phyloP scores from a whole-genome alignment of 2,888 invertebrate species.

The Cantharis lateralis region DNA sequence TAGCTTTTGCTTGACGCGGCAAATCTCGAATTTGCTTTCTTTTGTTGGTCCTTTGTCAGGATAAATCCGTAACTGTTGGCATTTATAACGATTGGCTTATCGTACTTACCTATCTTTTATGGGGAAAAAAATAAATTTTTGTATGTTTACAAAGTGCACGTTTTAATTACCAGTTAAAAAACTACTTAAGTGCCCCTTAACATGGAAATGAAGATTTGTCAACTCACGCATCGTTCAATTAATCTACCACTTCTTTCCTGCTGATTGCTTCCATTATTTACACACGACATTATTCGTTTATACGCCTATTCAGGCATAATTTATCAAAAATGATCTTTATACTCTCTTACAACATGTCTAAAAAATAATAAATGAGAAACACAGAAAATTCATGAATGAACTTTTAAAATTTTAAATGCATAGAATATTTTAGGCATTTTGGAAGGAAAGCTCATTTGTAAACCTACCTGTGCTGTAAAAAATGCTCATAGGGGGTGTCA shows the following conservation, averaged over 20 bases:
- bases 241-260: constrained; percentile 35
- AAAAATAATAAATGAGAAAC: constrained; percentile 37
- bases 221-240: constrained; percentile 35
- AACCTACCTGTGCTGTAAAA: constrained; percentile 38
- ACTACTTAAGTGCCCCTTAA: constrained; percentile 1
- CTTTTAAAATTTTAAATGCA: constrained; percentile 36
- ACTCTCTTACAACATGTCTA: constrained; percentile 27
- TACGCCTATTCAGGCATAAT: constrained; percentile 37
- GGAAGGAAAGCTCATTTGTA: constrained; percentile 37
- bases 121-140: background rate
- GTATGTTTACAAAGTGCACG: no score
- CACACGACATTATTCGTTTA: constrained; percentile 35
- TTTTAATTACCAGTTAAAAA: background rate
- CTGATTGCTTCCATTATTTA: constrained; percentile 34
- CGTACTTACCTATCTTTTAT: constrained; percentile 39
- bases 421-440: constrained; percentile 39
- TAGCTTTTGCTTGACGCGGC: constrained; percentile 50
- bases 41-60: constrained; percentile 49
- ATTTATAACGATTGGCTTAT: constrained; percentile 51
- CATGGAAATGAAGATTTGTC: constrained; percentile 16
- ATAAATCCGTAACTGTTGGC: constrained; percentile 51
- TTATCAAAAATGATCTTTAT: constrained; percentile 24
- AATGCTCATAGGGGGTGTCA: constrained; percentile 30
- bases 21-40: constrained; percentile 52
- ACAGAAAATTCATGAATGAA: constrained; percentile 37